phyloP scores from a whole-genome alignment of 2,888 invertebrate species.

The Vesta saturnalis region DNA sequence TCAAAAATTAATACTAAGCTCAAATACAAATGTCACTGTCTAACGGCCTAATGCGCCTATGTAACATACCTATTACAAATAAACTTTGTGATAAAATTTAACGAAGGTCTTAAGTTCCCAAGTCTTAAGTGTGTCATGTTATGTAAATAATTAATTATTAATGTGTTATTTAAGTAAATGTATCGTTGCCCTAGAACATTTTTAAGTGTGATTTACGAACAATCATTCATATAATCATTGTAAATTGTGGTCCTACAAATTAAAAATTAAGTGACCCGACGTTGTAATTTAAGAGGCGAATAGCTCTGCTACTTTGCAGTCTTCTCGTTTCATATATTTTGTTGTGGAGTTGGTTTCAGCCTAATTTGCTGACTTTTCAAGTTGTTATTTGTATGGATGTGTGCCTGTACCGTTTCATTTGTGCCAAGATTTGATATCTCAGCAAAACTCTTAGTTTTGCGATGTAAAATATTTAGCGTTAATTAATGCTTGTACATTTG shows the following conservation, averaged over 20 bases:
- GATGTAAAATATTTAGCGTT: conserved; percentile 59
- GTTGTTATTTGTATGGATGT: conserved; percentile 48
- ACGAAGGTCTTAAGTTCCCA: conserved; percentile 30
- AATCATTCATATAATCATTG: conserved; percentile 53
- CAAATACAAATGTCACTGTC: neutral
- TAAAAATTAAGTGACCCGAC: conserved; percentile 41
- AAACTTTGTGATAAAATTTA: conserved; percentile 30
- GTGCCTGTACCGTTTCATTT: conserved; percentile 56
- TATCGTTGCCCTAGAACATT: conserved; percentile 58
- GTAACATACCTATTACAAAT: neutral
- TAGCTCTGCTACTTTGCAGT: conserved; percentile 31
- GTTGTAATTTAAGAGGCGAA: conserved; percentile 25
- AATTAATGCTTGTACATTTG: conserved; percentile 61
- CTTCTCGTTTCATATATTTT: conserved; percentile 27
- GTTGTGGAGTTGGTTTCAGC: conserved; percentile 24
- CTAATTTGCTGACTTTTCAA: conserved; percentile 28
- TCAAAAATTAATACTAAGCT: neutral
- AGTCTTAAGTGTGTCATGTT: conserved; percentile 29
- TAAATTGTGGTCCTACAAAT: conserved; percentile 51
- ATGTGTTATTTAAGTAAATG: conserved; percentile 57
- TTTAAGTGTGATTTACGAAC: conserved; percentile 55
- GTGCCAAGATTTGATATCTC: conserved; percentile 57
- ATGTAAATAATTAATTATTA: conserved; percentile 27
- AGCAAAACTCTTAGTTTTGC: conserved; percentile 52
- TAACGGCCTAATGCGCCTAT: neutral